Evolutionary conservation across 2,888 invertebrate species (phyloP).

Genomic region (Ommatoiulus sabulosus): DNA sequence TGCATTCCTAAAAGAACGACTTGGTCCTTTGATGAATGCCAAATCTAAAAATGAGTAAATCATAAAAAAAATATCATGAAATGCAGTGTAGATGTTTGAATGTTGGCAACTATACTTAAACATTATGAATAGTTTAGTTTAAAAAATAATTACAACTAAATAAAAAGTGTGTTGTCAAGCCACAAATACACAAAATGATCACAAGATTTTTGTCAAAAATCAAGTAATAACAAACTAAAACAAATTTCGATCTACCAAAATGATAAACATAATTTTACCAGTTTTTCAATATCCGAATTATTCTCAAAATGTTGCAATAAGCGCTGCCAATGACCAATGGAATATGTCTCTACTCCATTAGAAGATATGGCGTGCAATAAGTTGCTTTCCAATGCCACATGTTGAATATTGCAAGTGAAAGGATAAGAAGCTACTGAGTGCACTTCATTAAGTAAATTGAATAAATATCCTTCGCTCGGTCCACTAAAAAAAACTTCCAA

Average conservation of each 20-base stretch:
- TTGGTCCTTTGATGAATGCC: constrained; percentile 69
- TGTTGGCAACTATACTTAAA: neutral
- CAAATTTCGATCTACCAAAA: neutral
- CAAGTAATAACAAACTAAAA: neutral
- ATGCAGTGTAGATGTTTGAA: neutral
- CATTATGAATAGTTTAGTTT: neutral
- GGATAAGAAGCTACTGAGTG: constrained; percentile 73
- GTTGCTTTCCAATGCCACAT: constrained; percentile 77
- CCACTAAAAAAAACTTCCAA: constrained; percentile 76
- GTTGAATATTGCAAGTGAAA: constrained; percentile 71
- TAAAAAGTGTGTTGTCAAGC: no score
- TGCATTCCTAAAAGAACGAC: constrained; percentile 77
- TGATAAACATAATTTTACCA: neutral
- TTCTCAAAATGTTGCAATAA: constrained; percentile 63
- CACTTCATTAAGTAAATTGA: constrained; percentile 67
- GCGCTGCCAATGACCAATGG: constrained; percentile 70
- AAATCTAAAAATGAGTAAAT: constrained; percentile 2
- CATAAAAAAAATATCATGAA: neutral
- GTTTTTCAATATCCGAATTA: neutral
- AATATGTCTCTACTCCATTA: constrained; percentile 82
- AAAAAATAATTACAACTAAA: neutral
- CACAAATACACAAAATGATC: no score
- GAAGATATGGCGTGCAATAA: constrained; percentile 77
- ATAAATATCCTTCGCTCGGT: constrained; percentile 78
- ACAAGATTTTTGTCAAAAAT: no score